Conservation (phyloP, 2,797 vertebrate genomes). For the Pseudomugil gertrudae region DNA sequence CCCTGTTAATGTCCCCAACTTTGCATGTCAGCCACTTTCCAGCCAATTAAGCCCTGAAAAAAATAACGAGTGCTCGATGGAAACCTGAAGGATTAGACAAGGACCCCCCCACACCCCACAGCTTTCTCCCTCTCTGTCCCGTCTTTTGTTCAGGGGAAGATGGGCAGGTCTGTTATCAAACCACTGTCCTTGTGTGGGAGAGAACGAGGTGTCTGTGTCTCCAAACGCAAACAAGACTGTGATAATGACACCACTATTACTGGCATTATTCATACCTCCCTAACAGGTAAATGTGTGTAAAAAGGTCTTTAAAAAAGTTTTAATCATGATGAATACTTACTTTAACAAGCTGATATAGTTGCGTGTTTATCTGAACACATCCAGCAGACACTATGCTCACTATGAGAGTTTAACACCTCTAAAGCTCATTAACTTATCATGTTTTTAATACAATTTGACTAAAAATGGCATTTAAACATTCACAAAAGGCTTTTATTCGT, state of each 20-base stretch:
- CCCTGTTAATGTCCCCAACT: conserved; percentile 97
- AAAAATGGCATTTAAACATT: background rate
- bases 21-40: conserved; percentile 99
- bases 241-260: conserved; percentile 63
- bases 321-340: background rate
- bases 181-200: conserved; percentile 86
- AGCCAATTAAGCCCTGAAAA: conserved; percentile 99
- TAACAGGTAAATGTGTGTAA: conserved; percentile 22
- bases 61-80: conserved; percentile 88
- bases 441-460: background rate
- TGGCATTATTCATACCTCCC: conserved; percentile 21
- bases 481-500: background rate
- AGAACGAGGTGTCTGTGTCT: conserved; percentile 57
- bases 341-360: conserved; percentile 2
- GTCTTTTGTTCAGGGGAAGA: conserved; percentile 93
- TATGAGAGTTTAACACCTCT: background rate
- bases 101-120: conserved; percentile 56
- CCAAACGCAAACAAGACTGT: conserved; percentile 55
- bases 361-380: background rate
- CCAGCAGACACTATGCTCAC: background rate
- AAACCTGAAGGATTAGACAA: conserved; percentile 99
- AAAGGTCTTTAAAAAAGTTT: conserved; percentile 13
- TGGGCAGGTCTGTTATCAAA: conserved; percentile 94
- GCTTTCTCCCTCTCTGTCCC: conserved; percentile 83
- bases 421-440: background rate